These are phyloP conservation scores for Cheiracanthium punctorium DNA, from an alignment of 2,888 invertebrate genomes.

Conservation along the genomic window DNA sequence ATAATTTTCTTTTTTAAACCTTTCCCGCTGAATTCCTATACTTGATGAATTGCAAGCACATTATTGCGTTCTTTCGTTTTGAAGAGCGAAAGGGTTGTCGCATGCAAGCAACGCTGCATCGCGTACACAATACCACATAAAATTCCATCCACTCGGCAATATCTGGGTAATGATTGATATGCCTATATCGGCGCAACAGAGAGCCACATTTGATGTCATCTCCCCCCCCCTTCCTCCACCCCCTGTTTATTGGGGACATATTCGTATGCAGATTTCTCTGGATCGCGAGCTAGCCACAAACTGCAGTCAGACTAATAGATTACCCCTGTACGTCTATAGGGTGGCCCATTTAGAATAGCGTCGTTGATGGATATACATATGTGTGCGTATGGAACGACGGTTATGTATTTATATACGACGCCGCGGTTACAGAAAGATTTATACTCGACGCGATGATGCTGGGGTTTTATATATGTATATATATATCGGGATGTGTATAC, in stretches of 20 bases:
- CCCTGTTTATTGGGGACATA: conserved; percentile 40
- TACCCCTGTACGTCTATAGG: conserved; percentile 32
- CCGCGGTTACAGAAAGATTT: neutral
- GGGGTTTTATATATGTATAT: no score
- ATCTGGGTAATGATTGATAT: conserved; percentile 57
- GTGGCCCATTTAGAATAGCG: conserved; percentile 48
- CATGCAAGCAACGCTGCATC: no score
- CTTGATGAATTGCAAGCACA: no score
- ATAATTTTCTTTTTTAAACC: no score
- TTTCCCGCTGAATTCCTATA: no score
- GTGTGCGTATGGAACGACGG: neutral
- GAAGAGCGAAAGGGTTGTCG: no score
- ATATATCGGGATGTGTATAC: neutral
- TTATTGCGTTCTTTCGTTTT: no score
- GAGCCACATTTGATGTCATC: conserved; percentile 23
- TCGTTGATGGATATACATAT: conserved; percentile 22
- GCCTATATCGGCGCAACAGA: conserved; percentile 13
- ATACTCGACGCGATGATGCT: no score
- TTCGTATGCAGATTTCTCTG: conserved; percentile 65
- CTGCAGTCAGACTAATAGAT: conserved; percentile 37
- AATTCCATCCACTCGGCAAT: neutral
- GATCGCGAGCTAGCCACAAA: conserved; percentile 23
- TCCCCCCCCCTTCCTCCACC: conserved; percentile 33
- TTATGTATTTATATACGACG: neutral
- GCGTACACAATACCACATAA: neutral